A percentile compares a stretch with the other conserved stretches of the same genome.
These are phyloP conservation scores for Tragopan temminckii DNA, from an alignment of 2,797 vertebrate genomes.

Conservation along the genomic window DNA sequence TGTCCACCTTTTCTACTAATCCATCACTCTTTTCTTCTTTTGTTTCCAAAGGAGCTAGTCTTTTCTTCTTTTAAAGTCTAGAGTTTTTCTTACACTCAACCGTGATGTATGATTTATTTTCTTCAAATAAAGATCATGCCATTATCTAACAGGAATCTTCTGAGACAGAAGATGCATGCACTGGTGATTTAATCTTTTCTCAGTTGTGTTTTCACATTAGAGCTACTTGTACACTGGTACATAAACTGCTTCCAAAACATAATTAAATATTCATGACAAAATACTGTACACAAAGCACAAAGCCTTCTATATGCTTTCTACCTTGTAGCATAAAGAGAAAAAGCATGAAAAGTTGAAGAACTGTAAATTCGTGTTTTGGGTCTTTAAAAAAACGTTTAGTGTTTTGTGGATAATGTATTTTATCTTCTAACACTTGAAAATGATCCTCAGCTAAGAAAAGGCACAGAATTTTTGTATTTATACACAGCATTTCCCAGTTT, in stretches of 20 bases:
- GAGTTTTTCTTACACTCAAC: background rate
- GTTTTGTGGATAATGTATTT: background rate
- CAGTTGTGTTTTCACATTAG: background rate
- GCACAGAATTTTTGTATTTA: background rate
- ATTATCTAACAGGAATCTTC: background rate
- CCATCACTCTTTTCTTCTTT: background rate
- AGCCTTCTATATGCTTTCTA: background rate
- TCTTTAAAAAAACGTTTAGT: background rate
- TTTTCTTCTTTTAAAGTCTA: background rate
- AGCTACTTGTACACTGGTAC: background rate
- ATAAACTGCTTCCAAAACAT: background rate
- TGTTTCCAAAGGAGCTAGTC: background rate
- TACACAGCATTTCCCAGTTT: background rate
- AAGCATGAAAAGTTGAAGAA: background rate
- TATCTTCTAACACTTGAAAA: background rate
- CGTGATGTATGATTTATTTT: background rate
- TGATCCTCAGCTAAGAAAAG: background rate
- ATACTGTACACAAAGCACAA: background rate
- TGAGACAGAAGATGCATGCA: background rate
- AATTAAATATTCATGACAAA: background rate
- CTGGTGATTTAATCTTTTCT: background rate
- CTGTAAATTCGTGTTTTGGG: background rate
- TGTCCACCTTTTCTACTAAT: background rate
- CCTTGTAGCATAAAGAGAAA: background rate
- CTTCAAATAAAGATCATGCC: background rate